Evolutionary conservation across 1,140 invertebrate genomes (phyloP), one percentile per base, ranked within the genome.

Genomic region (Euura saliciscinereae): DNA sequence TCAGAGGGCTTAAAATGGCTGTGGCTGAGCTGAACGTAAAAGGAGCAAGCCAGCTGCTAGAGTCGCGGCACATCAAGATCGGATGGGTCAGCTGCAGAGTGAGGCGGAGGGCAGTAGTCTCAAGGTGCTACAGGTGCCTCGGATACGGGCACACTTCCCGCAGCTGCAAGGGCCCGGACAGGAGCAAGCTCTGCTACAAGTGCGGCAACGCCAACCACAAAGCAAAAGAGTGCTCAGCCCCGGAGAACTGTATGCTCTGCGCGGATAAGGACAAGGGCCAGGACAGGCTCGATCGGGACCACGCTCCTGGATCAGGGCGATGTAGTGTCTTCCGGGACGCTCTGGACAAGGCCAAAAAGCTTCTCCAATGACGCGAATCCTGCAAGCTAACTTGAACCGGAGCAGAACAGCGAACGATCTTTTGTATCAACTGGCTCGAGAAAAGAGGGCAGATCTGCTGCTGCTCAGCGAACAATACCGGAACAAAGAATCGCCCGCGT

Each of bases 301-400:
- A 2, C 59, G 10, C 13, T 13, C 10, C 59, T 10, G 59, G 59
- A 64, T 64, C 59, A 64, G 59, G 59, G 59, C 10, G 59, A 13
- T 64, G 59, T 13, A 1, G 10, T 10, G 59, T 64, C 10, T 64
- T 64, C 2, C 65, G 65, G 44, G 71, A 44, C 51, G 71, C 71
- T 44, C 65, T 72, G 65, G 65, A 72, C 65, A 66, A 51, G 71
- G 51, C 65, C 71, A 72, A 65, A 51, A 59, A 7, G 70, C 10
- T 66, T 45, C 59, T n/a, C 64, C 43, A 45, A 72, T 28, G 28
- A 28, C 28, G 65, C 66, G 65, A 3, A 46, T 68, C 10, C 46
- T 68, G 43, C 71, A 72, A 46, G 71, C 65, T 43, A 72, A 68
- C 71, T 46, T 68, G 66, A 68, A 72, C 71, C 66, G 71, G 13